These are phyloP conservation scores for Hemithea aestivaria DNA, from an alignment of 2,888 invertebrate genomes.

Conservation along the genomic window DNA sequence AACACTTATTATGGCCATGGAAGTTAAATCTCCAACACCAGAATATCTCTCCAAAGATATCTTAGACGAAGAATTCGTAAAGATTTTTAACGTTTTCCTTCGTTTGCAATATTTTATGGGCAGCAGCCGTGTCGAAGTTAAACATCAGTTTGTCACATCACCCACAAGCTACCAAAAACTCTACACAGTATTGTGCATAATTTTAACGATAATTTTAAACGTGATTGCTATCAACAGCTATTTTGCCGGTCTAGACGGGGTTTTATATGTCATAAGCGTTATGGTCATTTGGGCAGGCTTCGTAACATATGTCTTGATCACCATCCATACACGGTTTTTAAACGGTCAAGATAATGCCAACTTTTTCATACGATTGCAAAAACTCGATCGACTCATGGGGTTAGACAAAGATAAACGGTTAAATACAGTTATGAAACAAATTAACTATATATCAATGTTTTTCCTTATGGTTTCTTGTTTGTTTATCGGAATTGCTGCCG, in stretches of 20 bases:
- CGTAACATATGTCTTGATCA: constrained; percentile 29
- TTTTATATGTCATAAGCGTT: constrained; percentile 24
- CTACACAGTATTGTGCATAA: constrained; percentile 35
- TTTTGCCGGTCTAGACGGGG: constrained; percentile 16
- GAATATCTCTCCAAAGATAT: constrained; percentile 52
- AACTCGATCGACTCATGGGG: constrained; percentile 49
- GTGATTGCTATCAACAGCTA: constrained; percentile 17
- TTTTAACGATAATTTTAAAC: constrained; percentile 21
- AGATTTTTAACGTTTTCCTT: constrained; percentile 35
- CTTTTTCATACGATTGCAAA: constrained; percentile 49
- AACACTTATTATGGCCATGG: no score
- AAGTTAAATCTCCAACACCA: constrained; percentile 17
- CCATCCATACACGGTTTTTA: constrained; percentile 46
- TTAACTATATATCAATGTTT: constrained; percentile 27
- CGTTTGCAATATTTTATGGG: constrained; percentile 42
- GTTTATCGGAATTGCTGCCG: constrained; percentile 17
- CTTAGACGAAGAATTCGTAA: constrained; percentile 43
- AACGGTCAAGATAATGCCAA: constrained; percentile 41
- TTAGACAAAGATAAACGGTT: constrained; percentile 38
- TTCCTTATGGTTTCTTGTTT: constrained; percentile 19
- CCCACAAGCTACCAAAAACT: constrained; percentile 46
- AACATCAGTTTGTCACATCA: constrained; percentile 41
- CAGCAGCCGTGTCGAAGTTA: constrained; percentile 43
- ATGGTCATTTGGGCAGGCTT: constrained; percentile 27
- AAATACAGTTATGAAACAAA: constrained; percentile 27